Evolutionary conservation across 2,797 vertebrate species (phyloP), one percentile per base, ranked within the genome.

Genomic region (Halcyon leucocephala): DNA sequence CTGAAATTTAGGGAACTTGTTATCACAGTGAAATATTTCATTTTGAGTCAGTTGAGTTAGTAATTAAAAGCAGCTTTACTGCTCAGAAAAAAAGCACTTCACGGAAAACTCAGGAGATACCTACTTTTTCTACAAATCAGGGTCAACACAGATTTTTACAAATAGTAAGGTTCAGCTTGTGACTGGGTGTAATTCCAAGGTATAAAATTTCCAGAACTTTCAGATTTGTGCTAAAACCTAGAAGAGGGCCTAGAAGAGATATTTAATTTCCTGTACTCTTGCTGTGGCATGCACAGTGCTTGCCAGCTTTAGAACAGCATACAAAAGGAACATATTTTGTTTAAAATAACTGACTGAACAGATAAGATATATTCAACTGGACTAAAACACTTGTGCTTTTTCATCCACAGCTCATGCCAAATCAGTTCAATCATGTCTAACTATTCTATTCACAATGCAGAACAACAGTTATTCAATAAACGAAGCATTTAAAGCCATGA

Each of bases 1-100:
- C n/a, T 55, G 35, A 72, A 69, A 73, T 60, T 29, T 67, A 81
- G 55, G 51, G 51, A 14, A 66, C 29, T 71, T 80, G 21, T 80
- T 37, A 86, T 64, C 35, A 33, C 14, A 20, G 42, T 42, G 31
- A 74, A 66, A 42, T 86, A 91, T 67, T 82, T 90, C 33, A 62
- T 74, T 74, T 61, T 55, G 39, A 62, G 14, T 25, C 55, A 57
- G 52, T 3, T 58, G 57, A 80, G 51, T 41, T 92, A 89, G 87
- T 87, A 93, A 92, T 95, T 91, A 80, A 92, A 93, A 84, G 31
- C 20, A 82, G 77, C 85, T 92, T 64, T 71, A 91, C 37, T 48
- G 60, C 61, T 69, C 55, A 49, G 44, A 72, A 70, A 86, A 49
- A 83, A 58, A 25, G 14, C 35, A 49, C 28, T 74, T 71, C 6